Evolutionary conservation across 2,113 vertebrate species (phyloP).

Genomic region (Pedionomus torquatus): DNA sequence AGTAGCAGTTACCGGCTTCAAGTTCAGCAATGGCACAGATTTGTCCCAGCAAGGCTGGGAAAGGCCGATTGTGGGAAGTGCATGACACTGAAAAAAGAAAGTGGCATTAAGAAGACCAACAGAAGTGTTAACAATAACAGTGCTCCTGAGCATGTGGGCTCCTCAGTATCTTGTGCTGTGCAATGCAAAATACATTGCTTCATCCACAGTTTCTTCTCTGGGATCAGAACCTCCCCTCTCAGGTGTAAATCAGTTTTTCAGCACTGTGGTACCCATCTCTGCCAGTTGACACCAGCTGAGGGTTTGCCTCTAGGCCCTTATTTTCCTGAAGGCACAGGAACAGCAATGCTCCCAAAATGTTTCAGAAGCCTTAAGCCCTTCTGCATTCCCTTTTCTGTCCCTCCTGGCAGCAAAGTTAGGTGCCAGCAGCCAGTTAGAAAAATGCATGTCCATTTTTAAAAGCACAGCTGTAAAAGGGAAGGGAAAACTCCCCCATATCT

Average conservation of each 20-base stretch:
- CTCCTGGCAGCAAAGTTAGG: background rate
- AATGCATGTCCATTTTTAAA: background rate
- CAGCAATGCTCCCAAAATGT: background rate
- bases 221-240: background rate
- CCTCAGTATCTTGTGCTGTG: background rate
- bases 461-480: background rate
- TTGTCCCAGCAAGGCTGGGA: background rate
- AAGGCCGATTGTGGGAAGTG: background rate
- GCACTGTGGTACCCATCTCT: fast-evolving
- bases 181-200: background rate
- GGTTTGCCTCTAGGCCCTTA: background rate
- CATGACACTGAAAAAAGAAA: background rate
- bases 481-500: background rate
- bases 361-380: background rate
- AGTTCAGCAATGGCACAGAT: background rate
- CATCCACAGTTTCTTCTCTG: fast-evolving
- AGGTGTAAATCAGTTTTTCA: background rate
- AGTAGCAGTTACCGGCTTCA: background rate
- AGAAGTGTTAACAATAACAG: background rate
- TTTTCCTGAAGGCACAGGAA: background rate
- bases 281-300: background rate
- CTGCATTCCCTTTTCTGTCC: background rate
- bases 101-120: fast-evolving
- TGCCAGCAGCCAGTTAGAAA: background rate
- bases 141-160: fast-evolving